Base-by-base conservation (phyloP, 2,113 vertebrate genomes). In the Bos indicus region DNA sequence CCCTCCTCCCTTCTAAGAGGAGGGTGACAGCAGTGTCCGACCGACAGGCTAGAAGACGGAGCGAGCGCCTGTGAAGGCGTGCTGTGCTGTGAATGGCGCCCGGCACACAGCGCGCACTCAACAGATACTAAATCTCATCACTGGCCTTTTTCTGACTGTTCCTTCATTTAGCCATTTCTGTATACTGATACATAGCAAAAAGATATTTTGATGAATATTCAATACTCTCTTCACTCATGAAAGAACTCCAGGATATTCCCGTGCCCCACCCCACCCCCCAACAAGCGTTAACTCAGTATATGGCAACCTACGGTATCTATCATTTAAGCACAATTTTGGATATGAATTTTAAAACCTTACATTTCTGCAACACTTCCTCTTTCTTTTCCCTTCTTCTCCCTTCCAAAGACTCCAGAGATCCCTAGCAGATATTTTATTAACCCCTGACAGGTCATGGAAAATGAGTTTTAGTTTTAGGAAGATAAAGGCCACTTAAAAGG, bases 11-110 rank as follows among this genome's bases (percentile, higher is more conserved):
- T 86, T 48, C 64, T 28, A 46, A n/a, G 14, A 16, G 2, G 14
- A 26, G 23, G 30, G 51, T 2, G 36, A 5, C 11, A 4, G 21
- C 0, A 3, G 54, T 0, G 2, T 26, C 30, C 28, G 16, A 25
- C n/a, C 83, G 88, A 10, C 1, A 5, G 28, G 25, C 28, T 6
- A 15, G 77, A 46, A 15, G 60, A 28, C 0, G 19, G n/a, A 43
- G 6, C 0, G 2, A 36, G 33, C 3, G 28, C 21, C n/a, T 9
- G 8, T 5, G 52, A 36, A 13, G 26, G 9, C 0, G 2, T 3
- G 1, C 3, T 3, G 43, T 7, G 56, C 30, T 57, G 15, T 60
- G 25, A 17, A 13, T 0, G 14, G 54, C n/a, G 6, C 6, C 10
- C 1, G 6, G 43, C 11, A 6, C 17, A 12, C 3, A 11, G 52